Evolutionary conservation across 2,797 vertebrate genomes (phyloP), one percentile per base, ranked within the genome.

Genomic region (Eremophila alpestris): DNA sequence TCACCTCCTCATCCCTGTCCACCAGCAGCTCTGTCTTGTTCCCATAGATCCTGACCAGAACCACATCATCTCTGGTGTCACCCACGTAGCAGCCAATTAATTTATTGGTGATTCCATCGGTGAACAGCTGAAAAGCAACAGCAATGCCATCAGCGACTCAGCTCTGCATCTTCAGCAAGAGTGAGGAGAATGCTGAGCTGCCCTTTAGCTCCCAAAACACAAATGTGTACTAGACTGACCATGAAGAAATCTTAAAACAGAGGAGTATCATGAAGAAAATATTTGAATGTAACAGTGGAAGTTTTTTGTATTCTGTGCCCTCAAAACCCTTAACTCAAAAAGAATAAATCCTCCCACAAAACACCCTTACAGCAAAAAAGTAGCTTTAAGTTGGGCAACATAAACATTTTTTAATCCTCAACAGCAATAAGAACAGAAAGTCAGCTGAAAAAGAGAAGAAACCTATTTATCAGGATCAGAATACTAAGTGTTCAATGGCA

Each of bases 71-170:
- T 17, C 16, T 43, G 41, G 41, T 43, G 12, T 98, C 87, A 6
- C 98, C 99, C 90, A 99, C 97, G 0, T 99, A 99, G 97, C 99
- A 99, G 95, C 99, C 99, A 65, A 99, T 98, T 91, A 99, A 97
- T 87, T 99, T 99, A 86, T 99, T 99, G 91, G 99, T 99, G 90
- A 99, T 99, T 26, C 99, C 99, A 43, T 99, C 99, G 0, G 99
- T 99, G 97, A 99, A 99, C 36, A 98, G 97, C 99, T 99, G 97
- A 40, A 86, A 92, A 71, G 46, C 41, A 91, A 88, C 60, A 73
- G 26, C 5, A 85, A 36, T 0, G 6, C 30, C 10, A 16, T 17
- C 11, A 79, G 46, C 13, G 21, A 48, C 18, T 73, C 40, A 40
- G 8, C 8, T 20, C 16, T 30, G 21, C 16, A 11, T 7, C 54